A percentile compares a stretch with the other conserved stretches of the same genome.
phyloP scores from a whole-genome alignment of 2,113 vertebrate genomes.

The Nothobranchius kuhntae region DNA sequence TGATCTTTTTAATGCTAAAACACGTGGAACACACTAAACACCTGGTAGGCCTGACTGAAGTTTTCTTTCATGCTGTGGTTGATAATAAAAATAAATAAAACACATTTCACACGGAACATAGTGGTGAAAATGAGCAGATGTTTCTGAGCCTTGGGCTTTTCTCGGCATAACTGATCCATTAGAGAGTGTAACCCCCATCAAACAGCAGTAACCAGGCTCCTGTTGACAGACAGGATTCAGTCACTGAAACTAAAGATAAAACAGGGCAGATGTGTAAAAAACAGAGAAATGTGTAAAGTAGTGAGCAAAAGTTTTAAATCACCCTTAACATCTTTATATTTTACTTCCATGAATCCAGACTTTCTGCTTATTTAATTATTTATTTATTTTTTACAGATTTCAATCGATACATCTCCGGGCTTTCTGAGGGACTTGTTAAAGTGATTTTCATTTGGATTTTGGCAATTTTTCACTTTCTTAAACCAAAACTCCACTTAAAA shows the following conservation, averaged over 20 bases:
- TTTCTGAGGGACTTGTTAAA: not conserved
- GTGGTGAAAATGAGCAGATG: not conserved
- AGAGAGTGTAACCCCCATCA: not conserved
- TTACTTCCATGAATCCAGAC: not conserved
- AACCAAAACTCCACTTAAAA: too few species aligned
- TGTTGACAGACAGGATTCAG: not conserved
- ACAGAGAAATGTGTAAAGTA: not conserved
- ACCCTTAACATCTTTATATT: not conserved
- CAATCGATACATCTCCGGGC: not conserved
- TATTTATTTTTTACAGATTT: not conserved
- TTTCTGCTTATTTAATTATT: not conserved
- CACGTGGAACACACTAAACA: not conserved
- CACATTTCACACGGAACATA: not conserved
- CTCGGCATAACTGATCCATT: not conserved
- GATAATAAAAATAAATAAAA: not conserved
- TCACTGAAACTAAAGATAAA: not conserved
- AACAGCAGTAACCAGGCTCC: not conserved
- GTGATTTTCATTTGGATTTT: not conserved
- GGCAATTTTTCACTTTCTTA: not conserved
- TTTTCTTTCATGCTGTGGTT: not conserved
- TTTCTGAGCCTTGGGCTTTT: conserved; percentile 3
- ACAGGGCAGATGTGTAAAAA: not conserved
- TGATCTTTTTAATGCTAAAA: not conserved
- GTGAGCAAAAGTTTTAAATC: not conserved
- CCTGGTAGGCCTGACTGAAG: not conserved